Evolutionary conservation across 2,797 vertebrate genomes (phyloP).

Genomic region (Valencia hispanica): DNA sequence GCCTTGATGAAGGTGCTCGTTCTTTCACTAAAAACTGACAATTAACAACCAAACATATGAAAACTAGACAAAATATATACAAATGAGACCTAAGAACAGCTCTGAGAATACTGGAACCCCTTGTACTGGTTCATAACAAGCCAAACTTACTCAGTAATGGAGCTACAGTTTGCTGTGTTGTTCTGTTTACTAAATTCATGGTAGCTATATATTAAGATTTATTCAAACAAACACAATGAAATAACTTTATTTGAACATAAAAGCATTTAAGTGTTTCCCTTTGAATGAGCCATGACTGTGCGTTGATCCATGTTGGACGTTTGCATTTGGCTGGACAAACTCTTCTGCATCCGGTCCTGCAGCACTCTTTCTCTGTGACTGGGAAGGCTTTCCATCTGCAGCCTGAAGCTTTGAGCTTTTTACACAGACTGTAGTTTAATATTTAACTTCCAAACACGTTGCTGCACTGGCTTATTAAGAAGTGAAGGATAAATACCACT

Average conservation of each 20-base stretch:
- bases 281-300: conserved; percentile 59
- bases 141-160: conserved; percentile 38
- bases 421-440: conserved; percentile 33
- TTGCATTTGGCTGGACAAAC: conserved; percentile 70
- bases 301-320: conserved; percentile 51
- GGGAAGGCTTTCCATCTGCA: not conserved
- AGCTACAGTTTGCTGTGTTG: conserved; percentile 54
- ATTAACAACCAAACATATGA: conserved; percentile 49
- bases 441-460: conserved; percentile 31
- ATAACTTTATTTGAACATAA: conserved; percentile 57
- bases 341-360: conserved; percentile 29
- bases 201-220: conserved; percentile 82
- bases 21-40: conserved; percentile 39
- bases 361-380: conserved; percentile 12
- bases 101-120: conserved; percentile 29
- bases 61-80: conserved; percentile 73
- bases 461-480: conserved; percentile 21
- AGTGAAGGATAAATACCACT: conserved; percentile 17
- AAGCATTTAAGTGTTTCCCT: conserved; percentile 65
- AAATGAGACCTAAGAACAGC: conserved; percentile 61
- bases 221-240: conserved; percentile 75
- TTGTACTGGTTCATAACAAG: conserved; percentile 30
- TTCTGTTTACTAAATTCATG: conserved; percentile 62
- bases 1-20: conserved; percentile 51
- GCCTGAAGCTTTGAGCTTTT: conserved; percentile 10